Evolutionary conservation across 2,113 vertebrate species (phyloP), one percentile per base, ranked within the genome.

Genomic region (Pachypanchax playfairii): DNA sequence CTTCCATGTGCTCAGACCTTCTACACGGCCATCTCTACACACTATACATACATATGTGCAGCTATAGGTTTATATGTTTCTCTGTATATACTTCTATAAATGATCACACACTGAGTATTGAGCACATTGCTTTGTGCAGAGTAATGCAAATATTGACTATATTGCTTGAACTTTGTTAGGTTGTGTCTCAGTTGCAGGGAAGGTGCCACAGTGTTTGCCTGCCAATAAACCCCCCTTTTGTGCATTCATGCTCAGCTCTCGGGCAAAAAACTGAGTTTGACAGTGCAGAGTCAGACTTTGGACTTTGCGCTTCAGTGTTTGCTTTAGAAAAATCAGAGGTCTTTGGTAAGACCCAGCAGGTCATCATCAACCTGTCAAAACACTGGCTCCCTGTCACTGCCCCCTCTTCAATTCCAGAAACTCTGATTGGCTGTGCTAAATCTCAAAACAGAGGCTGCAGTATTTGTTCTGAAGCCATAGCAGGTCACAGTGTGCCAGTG

Each of bases 81-180:
- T 53, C 67, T 65, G 36, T 53, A 64, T 70, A 28, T 42, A 36
- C 29, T 64, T 55, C 46, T 57, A 35, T 70, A 14, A 67, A 52
- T 69, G 70, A 65, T 39, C 46, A 76, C 57, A 62, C 36, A 6
- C 48, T 4, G 39, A 2, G 15, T 67, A 64, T 56, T 57, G 41
- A 77, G 21, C 65, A 42, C 44, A 3, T n/a, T 36, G 62, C 59
- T 49, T 44, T 54, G 59, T 62, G 66, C 36, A 72, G 52, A 57
- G 69, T 57, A 65, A 42, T 79, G 64, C 65, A 84, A 88, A 90
- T 89, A 88, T 85, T 88, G 77, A 80, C 75, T 64, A 65, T 79
- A 67, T 69, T 64, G 61, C 75, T 79, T 86, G 86, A 88, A 90
- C 83, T 80, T 80, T 50, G 48, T 62, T 51, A 64, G 65, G 68